Percentiles rank a stretch among this genome's conserved stretches.
Evolutionary conservation across 2,888 invertebrate genomes (phyloP).

Genomic region (Hylaea fasciaria): DNA sequence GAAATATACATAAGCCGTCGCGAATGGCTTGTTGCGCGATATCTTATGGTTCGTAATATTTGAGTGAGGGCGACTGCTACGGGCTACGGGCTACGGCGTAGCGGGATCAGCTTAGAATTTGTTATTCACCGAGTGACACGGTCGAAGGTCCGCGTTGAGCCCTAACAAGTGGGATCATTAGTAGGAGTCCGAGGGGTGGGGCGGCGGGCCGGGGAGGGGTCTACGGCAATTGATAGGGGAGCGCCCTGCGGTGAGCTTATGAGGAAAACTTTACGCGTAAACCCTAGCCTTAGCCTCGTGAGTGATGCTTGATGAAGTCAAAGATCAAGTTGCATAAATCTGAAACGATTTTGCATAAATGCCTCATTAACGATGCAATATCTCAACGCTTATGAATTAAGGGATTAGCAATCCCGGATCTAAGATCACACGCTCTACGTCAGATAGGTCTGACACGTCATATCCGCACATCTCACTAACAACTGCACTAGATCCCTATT

Average conservation of each 20-base stretch:
- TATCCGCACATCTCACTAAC: conserved; percentile 4
- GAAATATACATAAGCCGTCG: conserved; percentile 34
- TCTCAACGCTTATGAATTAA: too few relatives aligned
- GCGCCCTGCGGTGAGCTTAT: conserved; percentile 76
- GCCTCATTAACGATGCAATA: not conserved
- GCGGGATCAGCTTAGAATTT: conserved; percentile 76
- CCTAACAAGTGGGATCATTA: conserved; percentile 84
- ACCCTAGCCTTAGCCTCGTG: conserved; percentile 61
- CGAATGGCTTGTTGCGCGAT: conserved; percentile 41
- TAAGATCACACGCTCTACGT: conserved; percentile 1
- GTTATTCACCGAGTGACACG: conserved; percentile 82
- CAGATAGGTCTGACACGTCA: conserved; percentile 1
- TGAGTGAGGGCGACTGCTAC: conserved; percentile 43
- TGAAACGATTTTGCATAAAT: conserved; percentile 33
- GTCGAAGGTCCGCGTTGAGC: conserved; percentile 79
- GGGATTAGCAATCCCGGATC: not conserved
- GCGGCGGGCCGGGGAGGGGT: conserved; percentile 48
- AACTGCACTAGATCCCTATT: conserved; percentile 16
- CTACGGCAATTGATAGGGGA: conserved; percentile 80
- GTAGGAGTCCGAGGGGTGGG: conserved; percentile 60
- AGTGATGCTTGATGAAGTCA: conserved; percentile 65
- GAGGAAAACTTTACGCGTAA: conserved; percentile 81
- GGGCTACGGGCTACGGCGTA: conserved; percentile 55
- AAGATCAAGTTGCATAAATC: conserved; percentile 50
- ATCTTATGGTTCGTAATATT: conserved; percentile 56